Percentiles rank a stretch among this genome's conserved stretches.
Evolutionary conservation across 1,140 invertebrate genomes (phyloP).

Genomic region (Drosophila erecta): DNA sequence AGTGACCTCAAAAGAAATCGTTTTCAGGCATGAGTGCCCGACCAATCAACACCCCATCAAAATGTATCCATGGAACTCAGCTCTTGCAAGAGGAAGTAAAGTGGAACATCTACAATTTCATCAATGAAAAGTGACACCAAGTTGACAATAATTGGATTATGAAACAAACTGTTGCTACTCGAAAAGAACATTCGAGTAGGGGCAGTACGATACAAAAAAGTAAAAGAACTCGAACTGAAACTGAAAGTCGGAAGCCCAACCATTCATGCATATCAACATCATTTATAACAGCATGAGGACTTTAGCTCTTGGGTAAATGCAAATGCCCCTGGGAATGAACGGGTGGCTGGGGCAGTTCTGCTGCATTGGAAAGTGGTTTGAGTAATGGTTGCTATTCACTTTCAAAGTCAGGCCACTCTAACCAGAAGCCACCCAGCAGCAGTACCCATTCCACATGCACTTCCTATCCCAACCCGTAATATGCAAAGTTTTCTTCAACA

Average conservation of each 20-base stretch:
- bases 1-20: slow-evolving; percentile 62
- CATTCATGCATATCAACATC: slow-evolving; percentile 47
- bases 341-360: slow-evolving; percentile 7
- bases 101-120: slow-evolving; percentile 40
- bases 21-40: slow-evolving; percentile 62
- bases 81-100: slow-evolving; percentile 7
- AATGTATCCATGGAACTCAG: slow-evolving; percentile 17
- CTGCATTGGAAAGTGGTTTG: slow-evolving; percentile 20
- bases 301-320: slow-evolving; percentile 26
- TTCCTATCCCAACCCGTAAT: slow-evolving; percentile 19
- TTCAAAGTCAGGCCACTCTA: slow-evolving; percentile 42
- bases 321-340: slow-evolving; percentile 42
- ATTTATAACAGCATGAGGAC: slow-evolving; percentile 11
- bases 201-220: background rate
- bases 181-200: slow-evolving; percentile 29
- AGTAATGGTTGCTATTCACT: slow-evolving; percentile 18
- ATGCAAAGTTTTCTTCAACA: slow-evolving; percentile 53
- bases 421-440: background rate
- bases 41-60: slow-evolving; percentile 48
- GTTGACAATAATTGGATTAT: slow-evolving; percentile 74
- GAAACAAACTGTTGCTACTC: slow-evolving; percentile 39
- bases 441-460: background rate
- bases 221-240: background rate
- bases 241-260: slow-evolving; percentile 12
- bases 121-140: slow-evolving; percentile 72